Evolutionary conservation across 2,888 invertebrate genomes (phyloP), one percentile per base, ranked within the genome.

Genomic region (Luffia ferchaultella): DNA sequence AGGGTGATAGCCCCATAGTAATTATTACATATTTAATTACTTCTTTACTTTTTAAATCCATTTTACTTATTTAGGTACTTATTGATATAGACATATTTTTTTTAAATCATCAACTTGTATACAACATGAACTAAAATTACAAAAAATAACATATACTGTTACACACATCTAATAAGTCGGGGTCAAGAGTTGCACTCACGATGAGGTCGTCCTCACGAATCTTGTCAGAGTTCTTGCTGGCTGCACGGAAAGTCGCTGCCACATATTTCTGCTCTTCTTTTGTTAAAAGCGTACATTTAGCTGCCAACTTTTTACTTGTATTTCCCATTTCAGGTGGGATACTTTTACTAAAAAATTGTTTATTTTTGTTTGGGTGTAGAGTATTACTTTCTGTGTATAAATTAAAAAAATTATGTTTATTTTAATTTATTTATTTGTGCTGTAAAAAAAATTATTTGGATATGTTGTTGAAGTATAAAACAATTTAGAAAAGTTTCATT

Each of bases 131-230:
- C 30, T 12, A 30, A 30, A 30, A 12, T 7, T 30, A 30, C 30
- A 30, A 30, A 30, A 30, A 30, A 30, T n/a, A n/a, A n/a, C 30
- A 30, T 7, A 30, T 30, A 43, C 49, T 76, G 40, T 47, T 50
- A 83, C 82, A 75, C 73, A 83, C 82, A 76, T 83, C 78, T 73
- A 83, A 66, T 58, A 69, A 75, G 61, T 70, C 78, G 63, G 79
- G 72, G 56, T 80, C 80, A 74, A 82, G 60, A 69, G 67, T 73
- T 57, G 76, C 76, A 82, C 85, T 85, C 83, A 89, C 89, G 73
- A 87, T 87, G 67, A 89, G 82, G 67, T 89, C 89, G 53, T 89
- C 89, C 73, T 89, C 89, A 51, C 87, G 76, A 52, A 89, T 88
- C 65, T 76, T 80, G 54, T 88, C 88, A 0, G 88, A 88, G 71